A percentile compares a stretch with the other conserved stretches of the same genome.
These are phyloP conservation scores for Mesocricetus auratus DNA, from an alignment of 2,113 vertebrate genomes.

Conservation along the genomic window DNA sequence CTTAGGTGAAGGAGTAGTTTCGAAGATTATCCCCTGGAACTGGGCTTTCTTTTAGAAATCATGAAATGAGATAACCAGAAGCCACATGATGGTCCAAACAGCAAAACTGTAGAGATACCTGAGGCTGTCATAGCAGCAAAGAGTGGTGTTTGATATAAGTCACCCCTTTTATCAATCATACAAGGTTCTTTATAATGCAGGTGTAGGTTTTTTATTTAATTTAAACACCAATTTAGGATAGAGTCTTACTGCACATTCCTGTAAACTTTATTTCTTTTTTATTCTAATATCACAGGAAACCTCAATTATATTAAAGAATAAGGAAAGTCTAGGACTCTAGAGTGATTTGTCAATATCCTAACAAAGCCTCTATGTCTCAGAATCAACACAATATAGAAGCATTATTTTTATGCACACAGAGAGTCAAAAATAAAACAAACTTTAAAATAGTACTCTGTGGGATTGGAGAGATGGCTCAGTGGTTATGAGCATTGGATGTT, in stretches of 20 bases:
- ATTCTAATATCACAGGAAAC: background rate
- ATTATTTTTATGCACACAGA: background rate
- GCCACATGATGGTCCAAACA: background rate
- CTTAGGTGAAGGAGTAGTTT: background rate
- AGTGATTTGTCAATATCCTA: conserved; percentile 20
- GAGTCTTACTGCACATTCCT: background rate
- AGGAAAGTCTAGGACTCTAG: conserved; percentile 35
- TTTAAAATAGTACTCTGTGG: conserved; percentile 15
- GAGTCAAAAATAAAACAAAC: conserved; percentile 43
- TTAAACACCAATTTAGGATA: background rate
- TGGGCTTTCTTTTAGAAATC: background rate
- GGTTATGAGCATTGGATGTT: background rate
- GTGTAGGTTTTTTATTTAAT: background rate
- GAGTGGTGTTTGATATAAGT: background rate
- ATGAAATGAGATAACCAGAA: background rate
- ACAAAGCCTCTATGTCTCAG: background rate
- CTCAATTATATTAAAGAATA: background rate
- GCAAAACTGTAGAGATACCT: background rate
- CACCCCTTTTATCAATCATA: background rate
- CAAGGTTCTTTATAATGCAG: background rate
- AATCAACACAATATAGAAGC: background rate
- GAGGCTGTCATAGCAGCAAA: background rate
- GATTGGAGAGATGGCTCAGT: background rate
- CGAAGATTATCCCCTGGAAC: background rate
- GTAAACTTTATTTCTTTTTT: conserved; percentile 37